phyloP scores from a whole-genome alignment of 2,113 vertebrate species.

The Odontophorus gujanensis region DNA sequence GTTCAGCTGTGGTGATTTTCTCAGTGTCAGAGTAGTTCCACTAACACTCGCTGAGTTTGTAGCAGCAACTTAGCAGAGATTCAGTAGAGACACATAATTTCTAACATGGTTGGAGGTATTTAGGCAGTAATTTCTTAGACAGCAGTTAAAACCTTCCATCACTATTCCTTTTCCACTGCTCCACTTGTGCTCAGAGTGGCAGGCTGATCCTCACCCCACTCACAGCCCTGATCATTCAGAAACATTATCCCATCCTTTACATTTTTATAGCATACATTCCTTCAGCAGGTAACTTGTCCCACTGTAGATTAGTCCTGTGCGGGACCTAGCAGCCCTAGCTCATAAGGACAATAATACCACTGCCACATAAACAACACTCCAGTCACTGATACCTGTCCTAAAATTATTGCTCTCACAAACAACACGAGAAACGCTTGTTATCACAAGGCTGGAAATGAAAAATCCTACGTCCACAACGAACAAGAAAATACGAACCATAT shows the following conservation, averaged over 20 bases:
- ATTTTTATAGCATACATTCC: neutral
- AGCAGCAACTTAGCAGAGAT: neutral
- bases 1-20: neutral
- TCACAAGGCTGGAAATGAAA: neutral
- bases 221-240: neutral
- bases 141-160: neutral
- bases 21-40: neutral
- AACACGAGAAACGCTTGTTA: neutral
- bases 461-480: neutral
- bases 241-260: neutral
- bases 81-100: neutral
- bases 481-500: neutral
- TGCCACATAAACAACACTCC: neutral
- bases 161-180: neutral
- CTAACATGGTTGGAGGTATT: neutral
- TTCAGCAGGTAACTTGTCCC: neutral
- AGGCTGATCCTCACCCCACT: neutral
- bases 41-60: neutral
- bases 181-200: neutral
- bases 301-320: neutral
- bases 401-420: neutral
- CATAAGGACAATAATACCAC: neutral
- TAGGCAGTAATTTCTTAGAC: neutral
- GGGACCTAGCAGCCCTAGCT: neutral
- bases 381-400: neutral